phyloP scores from a whole-genome alignment of 2,797 vertebrate species.

The Anguilla marmorata region DNA sequence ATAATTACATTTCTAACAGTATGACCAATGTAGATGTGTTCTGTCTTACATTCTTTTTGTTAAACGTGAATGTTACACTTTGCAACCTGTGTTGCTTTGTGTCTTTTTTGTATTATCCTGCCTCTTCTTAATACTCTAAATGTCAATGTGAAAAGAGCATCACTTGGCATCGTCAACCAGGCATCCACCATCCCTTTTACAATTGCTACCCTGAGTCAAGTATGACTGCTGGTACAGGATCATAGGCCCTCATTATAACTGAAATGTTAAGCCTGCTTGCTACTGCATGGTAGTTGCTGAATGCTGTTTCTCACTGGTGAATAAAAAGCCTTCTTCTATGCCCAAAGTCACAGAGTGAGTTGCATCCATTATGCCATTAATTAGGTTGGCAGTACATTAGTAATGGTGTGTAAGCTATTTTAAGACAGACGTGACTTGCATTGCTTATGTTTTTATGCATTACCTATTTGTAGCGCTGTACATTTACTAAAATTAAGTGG shows the following conservation, averaged over 20 bases:
- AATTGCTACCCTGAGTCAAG: background rate
- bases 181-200: background rate
- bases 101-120: background rate
- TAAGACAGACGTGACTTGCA: background rate
- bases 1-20: too few species aligned
- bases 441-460: background rate
- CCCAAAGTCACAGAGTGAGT: too few species aligned
- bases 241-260: conserved; percentile 8
- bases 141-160: background rate
- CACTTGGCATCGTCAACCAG: background rate
- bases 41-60: too few species aligned
- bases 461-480: background rate
- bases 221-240: conserved; percentile 12
- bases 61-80: background rate
- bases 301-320: background rate
- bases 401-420: background rate
- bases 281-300: background rate
- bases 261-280: background rate
- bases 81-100: background rate
- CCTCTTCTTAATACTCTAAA: background rate
- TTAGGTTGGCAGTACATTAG: background rate
- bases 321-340: background rate
- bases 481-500: background rate
- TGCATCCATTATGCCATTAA: background rate
- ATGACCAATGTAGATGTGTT: too few species aligned